phyloP scores from a whole-genome alignment of 2,888 invertebrate genomes.

The Sialis lutaria region DNA sequence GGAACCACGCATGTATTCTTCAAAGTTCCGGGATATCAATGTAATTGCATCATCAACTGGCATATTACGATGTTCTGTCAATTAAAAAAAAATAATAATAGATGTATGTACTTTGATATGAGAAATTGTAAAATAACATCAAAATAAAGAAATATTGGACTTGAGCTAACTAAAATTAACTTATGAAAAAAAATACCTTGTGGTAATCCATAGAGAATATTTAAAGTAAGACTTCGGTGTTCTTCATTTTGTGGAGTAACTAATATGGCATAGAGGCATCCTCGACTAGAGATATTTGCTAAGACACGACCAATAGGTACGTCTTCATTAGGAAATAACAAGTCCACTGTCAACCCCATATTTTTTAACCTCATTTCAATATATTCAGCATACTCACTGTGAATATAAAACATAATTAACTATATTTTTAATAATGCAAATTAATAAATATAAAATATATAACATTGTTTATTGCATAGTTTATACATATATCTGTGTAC shows the following conservation, averaged over 20 bases:
- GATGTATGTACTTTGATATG: background rate
- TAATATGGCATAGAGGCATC: slow-evolving; percentile 75
- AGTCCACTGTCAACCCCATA: slow-evolving; percentile 63
- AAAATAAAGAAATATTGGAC: background rate
- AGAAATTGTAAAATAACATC: background rate
- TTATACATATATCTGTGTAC: too few relatives aligned
- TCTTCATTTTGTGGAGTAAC: slow-evolving; percentile 75
- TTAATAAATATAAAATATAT: too few relatives aligned
- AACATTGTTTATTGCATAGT: too few relatives aligned
- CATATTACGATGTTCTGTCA: slow-evolving; percentile 86
- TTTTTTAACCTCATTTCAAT: slow-evolving; percentile 68
- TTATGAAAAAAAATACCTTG: slow-evolving; percentile 41
- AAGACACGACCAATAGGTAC: slow-evolving; percentile 62
- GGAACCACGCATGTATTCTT: slow-evolving; percentile 36
- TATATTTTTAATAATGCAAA: too few relatives aligned
- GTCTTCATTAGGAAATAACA: slow-evolving; percentile 83
- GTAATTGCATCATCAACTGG: slow-evolving; percentile 79
- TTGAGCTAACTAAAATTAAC: background rate
- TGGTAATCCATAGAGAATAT: slow-evolving; percentile 77
- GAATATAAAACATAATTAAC: slow-evolving; percentile 6
- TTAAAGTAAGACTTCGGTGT: slow-evolving; percentile 71
- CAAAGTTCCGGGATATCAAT: slow-evolving; percentile 56
- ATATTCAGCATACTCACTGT: slow-evolving; percentile 71
- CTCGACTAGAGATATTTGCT: slow-evolving; percentile 76
- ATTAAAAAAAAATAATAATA: slow-evolving; percentile 6